These are phyloP conservation scores for Drosophila mimetica DNA, from an alignment of 2,888 invertebrate species.

Conservation along the genomic window DNA sequence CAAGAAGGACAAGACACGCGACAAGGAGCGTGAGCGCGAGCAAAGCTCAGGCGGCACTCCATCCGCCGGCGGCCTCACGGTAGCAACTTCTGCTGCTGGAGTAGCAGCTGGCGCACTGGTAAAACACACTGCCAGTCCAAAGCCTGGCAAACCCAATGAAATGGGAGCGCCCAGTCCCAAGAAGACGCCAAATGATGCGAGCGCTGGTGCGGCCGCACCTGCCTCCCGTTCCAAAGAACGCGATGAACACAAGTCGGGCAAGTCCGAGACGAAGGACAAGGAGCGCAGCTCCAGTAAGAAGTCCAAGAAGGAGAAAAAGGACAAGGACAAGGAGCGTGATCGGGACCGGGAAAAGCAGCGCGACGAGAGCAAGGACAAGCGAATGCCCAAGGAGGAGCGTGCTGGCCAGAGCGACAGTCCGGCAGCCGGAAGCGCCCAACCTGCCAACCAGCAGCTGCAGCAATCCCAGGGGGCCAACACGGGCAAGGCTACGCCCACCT, in stretches of 20 bases:
- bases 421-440: conserved; percentile 13
- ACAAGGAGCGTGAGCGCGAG: conserved; percentile 85
- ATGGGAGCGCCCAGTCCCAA: conserved; percentile 64
- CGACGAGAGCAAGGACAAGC: conserved; percentile 80
- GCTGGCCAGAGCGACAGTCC: conserved; percentile 48
- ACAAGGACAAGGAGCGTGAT: conserved; percentile 87
- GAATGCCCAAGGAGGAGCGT: conserved; percentile 63
- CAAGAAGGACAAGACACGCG: conserved; percentile 85
- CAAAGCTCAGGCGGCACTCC: conserved; percentile 48
- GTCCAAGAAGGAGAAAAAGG: conserved; percentile 86
- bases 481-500: conserved; percentile 67
- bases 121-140: conserved; percentile 72
- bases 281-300: conserved; percentile 84
- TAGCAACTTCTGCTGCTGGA: conserved; percentile 16
- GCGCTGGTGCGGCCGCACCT: conserved; percentile 36
- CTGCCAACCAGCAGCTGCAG: conserved; percentile 1
- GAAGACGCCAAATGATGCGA: conserved; percentile 36
- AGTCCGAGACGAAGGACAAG: conserved; percentile 68
- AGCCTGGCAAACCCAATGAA: conserved; percentile 51
- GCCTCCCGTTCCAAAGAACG: conserved; percentile 69
- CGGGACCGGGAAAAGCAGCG: conserved; percentile 85
- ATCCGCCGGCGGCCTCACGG: conserved; percentile 5
- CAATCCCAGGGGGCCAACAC: conserved; percentile 12
- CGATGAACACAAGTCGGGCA: conserved; percentile 64
- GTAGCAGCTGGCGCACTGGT: conserved; percentile 31